Evolutionary conservation across 2,797 vertebrate genomes (phyloP).

Genomic region (Rhabdophis nuchalis): DNA sequence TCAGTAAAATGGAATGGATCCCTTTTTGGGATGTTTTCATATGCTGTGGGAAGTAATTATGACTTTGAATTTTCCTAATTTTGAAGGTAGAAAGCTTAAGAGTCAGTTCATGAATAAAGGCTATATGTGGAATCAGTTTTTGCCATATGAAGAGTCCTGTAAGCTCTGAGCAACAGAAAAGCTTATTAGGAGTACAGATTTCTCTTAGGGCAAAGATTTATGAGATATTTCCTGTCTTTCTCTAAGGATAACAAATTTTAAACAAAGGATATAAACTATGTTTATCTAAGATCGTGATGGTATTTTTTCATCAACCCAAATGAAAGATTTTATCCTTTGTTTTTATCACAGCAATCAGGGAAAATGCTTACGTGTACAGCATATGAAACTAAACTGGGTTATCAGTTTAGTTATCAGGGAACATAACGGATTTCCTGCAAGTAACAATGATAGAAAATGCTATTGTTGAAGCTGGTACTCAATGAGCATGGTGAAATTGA

Average conservation of each 20-base stretch:
- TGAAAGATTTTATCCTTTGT: background rate
- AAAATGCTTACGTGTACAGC: background rate
- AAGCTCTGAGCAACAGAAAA: background rate
- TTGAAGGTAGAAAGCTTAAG: background rate
- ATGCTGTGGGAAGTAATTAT: background rate
- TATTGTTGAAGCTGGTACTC: background rate
- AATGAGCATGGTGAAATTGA: background rate
- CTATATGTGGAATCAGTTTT: background rate
- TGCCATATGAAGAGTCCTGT: background rate
- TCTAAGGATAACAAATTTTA: background rate
- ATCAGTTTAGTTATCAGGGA: background rate
- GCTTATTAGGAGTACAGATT: background rate
- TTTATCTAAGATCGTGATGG: background rate
- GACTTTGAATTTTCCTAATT: background rate
- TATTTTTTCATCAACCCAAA: background rate
- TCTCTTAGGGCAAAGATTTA: background rate
- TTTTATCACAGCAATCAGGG: background rate
- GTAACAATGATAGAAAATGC: conserved; percentile 1
- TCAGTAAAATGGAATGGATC: background rate
- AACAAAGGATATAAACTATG: background rate
- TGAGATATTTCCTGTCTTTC: background rate
- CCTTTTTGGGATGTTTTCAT: background rate
- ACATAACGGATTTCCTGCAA: background rate
- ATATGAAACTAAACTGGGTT: background rate
- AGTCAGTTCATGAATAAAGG: background rate